A percentile compares a stretch with the other conserved stretches of the same genome.
These are phyloP conservation scores for Crepidodera aurea DNA, from an alignment of 2,888 invertebrate species.

Conservation along the genomic window DNA sequence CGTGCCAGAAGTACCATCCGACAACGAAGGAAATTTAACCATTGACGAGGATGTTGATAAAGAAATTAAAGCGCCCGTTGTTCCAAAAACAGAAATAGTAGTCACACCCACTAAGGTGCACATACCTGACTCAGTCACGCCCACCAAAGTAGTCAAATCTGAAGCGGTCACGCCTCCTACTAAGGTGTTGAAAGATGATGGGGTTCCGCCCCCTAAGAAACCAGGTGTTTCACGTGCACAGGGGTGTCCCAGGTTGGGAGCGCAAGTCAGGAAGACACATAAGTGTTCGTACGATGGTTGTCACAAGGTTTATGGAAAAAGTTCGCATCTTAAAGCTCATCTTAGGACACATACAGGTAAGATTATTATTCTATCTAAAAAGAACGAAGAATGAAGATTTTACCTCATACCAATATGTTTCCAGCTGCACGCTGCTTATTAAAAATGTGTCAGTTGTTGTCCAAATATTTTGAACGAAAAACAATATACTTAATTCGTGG, in stretches of 20 bases:
- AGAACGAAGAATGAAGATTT: too few species aligned
- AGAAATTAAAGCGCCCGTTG: conserved; percentile 49
- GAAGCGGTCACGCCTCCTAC: conserved; percentile 32
- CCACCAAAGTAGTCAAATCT: conserved; percentile 30
- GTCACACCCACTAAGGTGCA: conserved; percentile 17
- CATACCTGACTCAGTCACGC: conserved; percentile 33
- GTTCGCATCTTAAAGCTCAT: conserved; percentile 72
- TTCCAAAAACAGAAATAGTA: not conserved
- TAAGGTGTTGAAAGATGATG: conserved; percentile 23
- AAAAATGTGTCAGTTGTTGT: too few species aligned
- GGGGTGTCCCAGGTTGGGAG: conserved; percentile 43
- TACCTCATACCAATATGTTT: too few species aligned
- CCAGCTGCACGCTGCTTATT: too few species aligned
- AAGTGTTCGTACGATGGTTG: conserved; percentile 68
- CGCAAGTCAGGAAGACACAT: conserved; percentile 64
- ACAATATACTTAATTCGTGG: too few species aligned
- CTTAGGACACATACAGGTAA: conserved; percentile 72
- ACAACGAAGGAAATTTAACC: conserved; percentile 49
- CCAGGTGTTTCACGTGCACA: conserved; percentile 46
- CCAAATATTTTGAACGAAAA: too few species aligned
- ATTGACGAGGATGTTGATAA: conserved; percentile 53
- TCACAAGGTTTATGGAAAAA: conserved; percentile 71
- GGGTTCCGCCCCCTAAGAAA: conserved; percentile 31
- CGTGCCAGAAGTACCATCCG: conserved; percentile 61
- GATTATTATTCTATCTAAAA: conserved; percentile 36